Base-by-base conservation (phyloP, 1,140 invertebrate genomes). In the Cydia amplana region DNA sequence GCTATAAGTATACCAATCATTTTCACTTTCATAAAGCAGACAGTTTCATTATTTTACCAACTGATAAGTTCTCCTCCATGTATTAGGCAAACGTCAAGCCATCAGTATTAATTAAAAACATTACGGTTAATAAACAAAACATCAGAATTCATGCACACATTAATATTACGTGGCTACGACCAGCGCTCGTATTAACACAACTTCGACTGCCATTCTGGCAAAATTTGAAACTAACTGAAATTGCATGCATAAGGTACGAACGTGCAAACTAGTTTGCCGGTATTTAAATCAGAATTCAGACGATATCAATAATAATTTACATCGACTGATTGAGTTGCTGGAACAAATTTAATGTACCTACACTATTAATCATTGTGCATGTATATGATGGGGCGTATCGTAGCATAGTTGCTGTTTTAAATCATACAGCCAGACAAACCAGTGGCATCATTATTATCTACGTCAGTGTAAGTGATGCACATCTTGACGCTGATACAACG, bases 191-290 rank as follows among this genome's bases (percentile, higher is more conserved):
- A 60, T 60, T 60, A 60, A 60, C 55, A 60, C 18, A 23, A 60
- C 55, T 60, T 23, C 20, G 20, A 60, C 55, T 2, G 55, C 7
- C 18, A 23, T 60, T 23, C 55, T 60, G 0, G 55, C 55, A 23
- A 60, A 60, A 60, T 60, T 60, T 60, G 55, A 23, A 60, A 60
- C 55, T 60, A 60, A 60, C 20, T 23, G 55, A 60, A 60, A 60
- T 23, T 60, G 55, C 55, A 60, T 60, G 55, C 20, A 60, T 20
- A 60, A 60, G 55, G 55, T 60, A 60, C 5, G 55, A 23, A 60
- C 55, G 55, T 60, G 20, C 55, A 60, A 60, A 60, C 55, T 60
- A 60, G 55, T 60, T 60, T 60, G 55, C 3, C 55, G 55, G 55
- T 60, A 23, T 60, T 60, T 60, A 60, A 60, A 60, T 60, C 55